Evolutionary conservation across 2,888 invertebrate species (phyloP).

Genomic region (Idaea biselata): DNA sequence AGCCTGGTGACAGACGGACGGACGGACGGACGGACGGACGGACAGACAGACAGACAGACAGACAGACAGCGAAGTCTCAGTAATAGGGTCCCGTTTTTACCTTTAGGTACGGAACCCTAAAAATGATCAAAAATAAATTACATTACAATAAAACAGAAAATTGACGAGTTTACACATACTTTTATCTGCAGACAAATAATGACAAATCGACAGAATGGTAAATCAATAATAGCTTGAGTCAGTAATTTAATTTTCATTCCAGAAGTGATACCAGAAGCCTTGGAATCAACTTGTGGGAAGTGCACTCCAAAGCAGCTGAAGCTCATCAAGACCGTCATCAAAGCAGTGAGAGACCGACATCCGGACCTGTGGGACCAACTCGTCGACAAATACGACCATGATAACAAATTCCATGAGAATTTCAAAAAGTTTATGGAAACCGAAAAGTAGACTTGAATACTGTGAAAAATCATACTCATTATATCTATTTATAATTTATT

Average conservation of each 20-base stretch:
- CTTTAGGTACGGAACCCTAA: no score
- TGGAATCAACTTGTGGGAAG: conserved; percentile 84
- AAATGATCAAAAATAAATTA: no score
- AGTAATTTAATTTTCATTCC: conserved; percentile 30
- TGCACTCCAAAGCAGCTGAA: conserved; percentile 84
- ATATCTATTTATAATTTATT: not conserved
- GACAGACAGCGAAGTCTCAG: no score
- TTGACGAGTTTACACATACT: no score
- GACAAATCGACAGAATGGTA: no score
- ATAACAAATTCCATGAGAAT: conserved; percentile 80
- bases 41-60: no score
- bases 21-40: no score
- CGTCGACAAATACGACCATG: conserved; percentile 85
- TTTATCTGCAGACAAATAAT: no score
- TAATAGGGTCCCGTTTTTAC: no score
- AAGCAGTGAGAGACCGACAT: conserved; percentile 82
- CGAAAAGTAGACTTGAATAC: not conserved
- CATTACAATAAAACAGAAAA: no score
- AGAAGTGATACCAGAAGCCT: conserved; percentile 86
- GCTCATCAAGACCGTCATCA: conserved; percentile 81
- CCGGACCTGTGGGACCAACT: conserved; percentile 84
- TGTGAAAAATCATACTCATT: not conserved
- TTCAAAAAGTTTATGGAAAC: conserved; percentile 76
- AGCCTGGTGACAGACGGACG: no score
- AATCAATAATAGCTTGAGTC: no score